These are phyloP conservation scores for Sarcophaga rosellei DNA, from an alignment of 2,888 invertebrate genomes.

Conservation along the genomic window DNA sequence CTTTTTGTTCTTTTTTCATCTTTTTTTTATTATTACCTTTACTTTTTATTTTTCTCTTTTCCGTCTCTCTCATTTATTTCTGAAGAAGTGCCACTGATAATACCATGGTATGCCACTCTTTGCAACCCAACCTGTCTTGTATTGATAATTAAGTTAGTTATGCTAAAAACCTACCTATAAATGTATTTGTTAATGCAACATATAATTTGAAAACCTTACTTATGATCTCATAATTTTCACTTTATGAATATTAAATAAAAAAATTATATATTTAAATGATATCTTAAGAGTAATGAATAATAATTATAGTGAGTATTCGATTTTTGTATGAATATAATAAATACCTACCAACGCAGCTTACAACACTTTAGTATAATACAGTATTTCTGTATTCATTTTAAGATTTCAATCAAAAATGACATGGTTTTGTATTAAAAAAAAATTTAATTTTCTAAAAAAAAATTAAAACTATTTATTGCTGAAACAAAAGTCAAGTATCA, in stretches of 20 bases:
- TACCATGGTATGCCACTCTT: too few relatives aligned
- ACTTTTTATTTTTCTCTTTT: too few relatives aligned
- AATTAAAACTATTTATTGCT: neutral
- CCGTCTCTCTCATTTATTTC: too few relatives aligned
- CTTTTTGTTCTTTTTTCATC: too few relatives aligned
- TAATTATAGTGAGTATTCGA: slow-evolving; percentile 4
- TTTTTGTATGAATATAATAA: slow-evolving; percentile 5
- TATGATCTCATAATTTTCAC: slow-evolving; percentile 13
- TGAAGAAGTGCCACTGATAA: too few relatives aligned
- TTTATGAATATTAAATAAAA: neutral
- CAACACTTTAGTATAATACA: slow-evolving; percentile 67
- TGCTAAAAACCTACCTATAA: too few relatives aligned
- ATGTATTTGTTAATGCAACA: too few relatives aligned
- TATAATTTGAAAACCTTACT: neutral
- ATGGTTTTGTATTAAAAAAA: neutral
- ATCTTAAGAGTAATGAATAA: slow-evolving; percentile 11
- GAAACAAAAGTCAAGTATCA: slow-evolving; percentile 74
- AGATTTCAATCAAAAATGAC: slow-evolving; percentile 32
- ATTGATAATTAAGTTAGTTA: too few relatives aligned
- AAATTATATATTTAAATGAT: slow-evolving; percentile 19
- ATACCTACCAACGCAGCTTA: slow-evolving; percentile 73
- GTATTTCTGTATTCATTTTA: slow-evolving; percentile 9
- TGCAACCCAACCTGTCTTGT: too few relatives aligned
- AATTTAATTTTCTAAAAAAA: too few relatives aligned
- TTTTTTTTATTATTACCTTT: too few relatives aligned